These are phyloP conservation scores for Mizuhopecten yessoensis DNA, from an alignment of 1,140 invertebrate species.

Conservation along the genomic window DNA sequence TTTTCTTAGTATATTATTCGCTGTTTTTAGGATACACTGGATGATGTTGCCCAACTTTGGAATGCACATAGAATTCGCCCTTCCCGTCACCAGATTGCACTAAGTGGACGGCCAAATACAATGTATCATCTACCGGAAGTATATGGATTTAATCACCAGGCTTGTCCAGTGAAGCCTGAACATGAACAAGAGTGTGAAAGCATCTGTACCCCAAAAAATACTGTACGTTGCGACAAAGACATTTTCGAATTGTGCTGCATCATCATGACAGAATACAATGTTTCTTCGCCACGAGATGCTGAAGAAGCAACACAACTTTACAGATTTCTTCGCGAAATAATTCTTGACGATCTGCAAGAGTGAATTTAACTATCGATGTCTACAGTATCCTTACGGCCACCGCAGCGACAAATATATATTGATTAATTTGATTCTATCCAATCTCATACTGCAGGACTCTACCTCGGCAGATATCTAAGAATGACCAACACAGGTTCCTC, in stretches of 20 bases:
- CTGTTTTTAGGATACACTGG: not conserved
- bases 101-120: not conserved
- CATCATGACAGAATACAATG: not conserved
- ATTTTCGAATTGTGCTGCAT: not conserved
- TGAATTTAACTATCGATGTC: not conserved
- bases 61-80: slow-evolving; percentile 46
- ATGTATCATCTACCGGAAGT: slow-evolving; percentile 36
- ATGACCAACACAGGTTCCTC: no score
- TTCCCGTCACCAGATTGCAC: not conserved
- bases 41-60: not conserved
- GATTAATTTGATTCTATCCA: no score
- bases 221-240: not conserved
- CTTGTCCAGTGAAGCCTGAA: not conserved
- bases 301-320: not conserved
- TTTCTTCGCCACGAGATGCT: not conserved
- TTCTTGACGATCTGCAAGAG: not conserved
- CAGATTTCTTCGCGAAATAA: not conserved
- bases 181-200: not conserved
- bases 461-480: no score
- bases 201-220: not conserved
- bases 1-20: not conserved
- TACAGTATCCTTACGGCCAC: no score
- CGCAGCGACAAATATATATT: no score
- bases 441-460: no score
- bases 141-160: not conserved